Evolutionary conservation across 1,140 invertebrate species (phyloP).

Genomic region (Drosophila murphyi): DNA sequence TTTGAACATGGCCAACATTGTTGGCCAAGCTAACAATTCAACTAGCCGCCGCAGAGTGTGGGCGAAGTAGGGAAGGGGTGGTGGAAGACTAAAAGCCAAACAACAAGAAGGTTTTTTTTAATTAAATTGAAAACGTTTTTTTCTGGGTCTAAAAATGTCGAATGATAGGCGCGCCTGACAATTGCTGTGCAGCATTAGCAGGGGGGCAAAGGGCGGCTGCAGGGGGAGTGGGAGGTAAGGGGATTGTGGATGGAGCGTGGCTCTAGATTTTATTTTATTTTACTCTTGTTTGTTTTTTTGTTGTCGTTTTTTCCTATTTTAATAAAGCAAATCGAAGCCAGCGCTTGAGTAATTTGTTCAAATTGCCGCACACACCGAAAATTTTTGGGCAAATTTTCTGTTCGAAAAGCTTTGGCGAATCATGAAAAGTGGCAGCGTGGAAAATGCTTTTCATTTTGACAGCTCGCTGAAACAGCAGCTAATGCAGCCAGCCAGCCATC

Average conservation of each 20-base stretch:
- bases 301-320: constrained; percentile 47
- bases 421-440: constrained; percentile 47
- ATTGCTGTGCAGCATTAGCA: neutral
- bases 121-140: constrained; percentile 80
- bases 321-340: constrained; percentile 75
- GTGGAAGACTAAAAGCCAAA: constrained; percentile 21
- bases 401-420: constrained; percentile 12
- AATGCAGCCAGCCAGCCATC: constrained; percentile 12
- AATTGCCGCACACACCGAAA: constrained; percentile 54
- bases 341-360: constrained; percentile 72
- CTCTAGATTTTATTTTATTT: constrained; percentile 35
- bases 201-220: neutral
- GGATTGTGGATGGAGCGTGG: neutral
- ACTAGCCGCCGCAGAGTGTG: constrained; percentile 5
- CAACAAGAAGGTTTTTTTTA: constrained; percentile 61
- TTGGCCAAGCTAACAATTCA: constrained; percentile 50
- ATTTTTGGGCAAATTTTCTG: constrained; percentile 8
- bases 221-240: too few species aligned
- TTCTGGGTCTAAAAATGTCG: constrained; percentile 30
- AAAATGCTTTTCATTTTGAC: constrained; percentile 65
- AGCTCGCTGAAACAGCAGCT: constrained; percentile 45
- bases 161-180: constrained; percentile 44
- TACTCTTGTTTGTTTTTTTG: constrained; percentile 8
- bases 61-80: too few species aligned
- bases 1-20: constrained; percentile 58